phyloP scores from a whole-genome alignment of 2,797 vertebrate genomes.

The Agapornis canus region DNA sequence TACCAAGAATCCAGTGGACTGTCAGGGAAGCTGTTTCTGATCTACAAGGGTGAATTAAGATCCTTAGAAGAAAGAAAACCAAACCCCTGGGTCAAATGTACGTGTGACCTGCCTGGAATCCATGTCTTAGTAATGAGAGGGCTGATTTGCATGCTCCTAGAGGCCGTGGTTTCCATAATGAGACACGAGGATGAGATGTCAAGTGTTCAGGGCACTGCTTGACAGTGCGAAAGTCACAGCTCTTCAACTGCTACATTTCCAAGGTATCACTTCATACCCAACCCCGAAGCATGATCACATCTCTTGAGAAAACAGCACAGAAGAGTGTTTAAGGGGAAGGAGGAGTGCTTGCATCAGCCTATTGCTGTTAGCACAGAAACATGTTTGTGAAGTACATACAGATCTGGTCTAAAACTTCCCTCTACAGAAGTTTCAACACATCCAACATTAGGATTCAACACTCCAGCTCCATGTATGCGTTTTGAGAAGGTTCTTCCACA shows the following conservation, averaged over 20 bases:
- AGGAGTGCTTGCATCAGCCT: not conserved
- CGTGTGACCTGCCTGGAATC: not conserved
- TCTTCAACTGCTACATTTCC: accelerated
- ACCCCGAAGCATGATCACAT: accelerated
- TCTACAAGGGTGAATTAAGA: not conserved
- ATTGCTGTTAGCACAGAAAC: too few relatives aligned
- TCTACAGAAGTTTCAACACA: not conserved
- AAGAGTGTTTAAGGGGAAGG: not conserved
- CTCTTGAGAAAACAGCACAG: not conserved
- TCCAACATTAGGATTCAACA: accelerated
- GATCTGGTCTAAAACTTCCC: not conserved
- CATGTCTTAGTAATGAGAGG: accelerated
- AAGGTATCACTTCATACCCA: accelerated
- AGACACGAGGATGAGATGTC: not conserved
- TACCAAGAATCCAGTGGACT: not conserved
- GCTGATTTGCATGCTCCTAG: accelerated
- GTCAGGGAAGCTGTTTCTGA: not conserved
- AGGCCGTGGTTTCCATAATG: not conserved
- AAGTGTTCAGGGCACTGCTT: not conserved
- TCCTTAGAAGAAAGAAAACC: accelerated
- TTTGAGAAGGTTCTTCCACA: not conserved
- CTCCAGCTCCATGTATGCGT: accelerated
- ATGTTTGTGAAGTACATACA: accelerated
- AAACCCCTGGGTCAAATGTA: not conserved
- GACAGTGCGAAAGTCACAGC: accelerated